Percentiles rank a stretch among this genome's conserved stretches.
phyloP scores from a whole-genome alignment of 2,113 vertebrate genomes.

The Dryoscopus gambensis region DNA sequence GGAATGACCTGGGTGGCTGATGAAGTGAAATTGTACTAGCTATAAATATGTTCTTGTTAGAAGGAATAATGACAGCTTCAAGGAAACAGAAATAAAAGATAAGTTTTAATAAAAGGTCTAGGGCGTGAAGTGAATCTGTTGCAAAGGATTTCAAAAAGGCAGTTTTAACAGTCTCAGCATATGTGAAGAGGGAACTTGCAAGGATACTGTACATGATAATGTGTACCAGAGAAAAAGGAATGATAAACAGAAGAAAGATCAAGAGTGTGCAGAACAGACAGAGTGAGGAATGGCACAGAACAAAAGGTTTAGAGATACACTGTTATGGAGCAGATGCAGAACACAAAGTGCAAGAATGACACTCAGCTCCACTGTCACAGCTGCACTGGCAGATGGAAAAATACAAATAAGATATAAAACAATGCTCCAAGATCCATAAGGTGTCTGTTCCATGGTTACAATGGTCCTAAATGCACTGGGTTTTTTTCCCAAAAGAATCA shows the following conservation, averaged over 20 bases:
- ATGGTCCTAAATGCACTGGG: neutral
- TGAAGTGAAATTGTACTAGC: neutral
- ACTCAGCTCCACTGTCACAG: slow-evolving; percentile 37
- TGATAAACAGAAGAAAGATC: slow-evolving; percentile 46
- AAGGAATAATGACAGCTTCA: neutral
- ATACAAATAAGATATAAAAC: slow-evolving; percentile 46
- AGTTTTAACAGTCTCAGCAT: neutral
- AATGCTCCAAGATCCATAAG: slow-evolving; percentile 29
- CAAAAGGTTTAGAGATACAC: slow-evolving; percentile 51
- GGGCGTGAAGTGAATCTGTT: neutral
- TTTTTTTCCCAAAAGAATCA: neutral
- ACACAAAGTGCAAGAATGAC: slow-evolving; percentile 54
- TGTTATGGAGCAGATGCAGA: slow-evolving; percentile 41
- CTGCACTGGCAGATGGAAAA: slow-evolving; percentile 52
- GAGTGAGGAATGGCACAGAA: slow-evolving; percentile 36
- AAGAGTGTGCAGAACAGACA: slow-evolving; percentile 35
- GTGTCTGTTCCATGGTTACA: neutral
- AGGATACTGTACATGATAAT: neutral
- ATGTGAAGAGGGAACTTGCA: neutral
- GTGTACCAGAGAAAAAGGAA: neutral
- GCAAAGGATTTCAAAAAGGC: neutral
- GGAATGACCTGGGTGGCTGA: neutral
- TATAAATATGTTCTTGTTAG: neutral
- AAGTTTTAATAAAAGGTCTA: slow-evolving; percentile 13
- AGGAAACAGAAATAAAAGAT: neutral